Conservation (phyloP, 1,140 invertebrate species). For the Scaptomyza hsui region DNA sequence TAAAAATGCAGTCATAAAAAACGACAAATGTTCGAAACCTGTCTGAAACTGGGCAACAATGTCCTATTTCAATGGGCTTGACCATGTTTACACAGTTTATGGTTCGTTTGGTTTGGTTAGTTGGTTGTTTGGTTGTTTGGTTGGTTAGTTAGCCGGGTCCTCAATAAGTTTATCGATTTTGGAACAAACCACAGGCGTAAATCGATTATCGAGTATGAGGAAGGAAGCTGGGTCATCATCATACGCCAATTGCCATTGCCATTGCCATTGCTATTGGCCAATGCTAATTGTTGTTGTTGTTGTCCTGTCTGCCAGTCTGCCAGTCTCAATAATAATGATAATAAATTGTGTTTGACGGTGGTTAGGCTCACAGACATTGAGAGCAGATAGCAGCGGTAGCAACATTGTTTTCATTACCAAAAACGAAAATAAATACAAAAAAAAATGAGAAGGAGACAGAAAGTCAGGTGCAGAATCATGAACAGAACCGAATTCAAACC, state of each 20-base stretch:
- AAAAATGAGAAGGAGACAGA: not conserved
- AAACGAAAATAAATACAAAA: too few relatives aligned
- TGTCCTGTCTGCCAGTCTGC: too few relatives aligned
- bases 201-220: constrained; percentile 26
- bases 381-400: too few relatives aligned
- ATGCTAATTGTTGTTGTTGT: too few relatives aligned
- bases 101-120: not conserved
- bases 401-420: not conserved
- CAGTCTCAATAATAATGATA: too few relatives aligned
- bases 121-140: not conserved
- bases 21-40: constrained; percentile 47
- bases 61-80: constrained; percentile 36
- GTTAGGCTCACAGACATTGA: too few relatives aligned
- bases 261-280: too few relatives aligned
- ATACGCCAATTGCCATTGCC: constrained; percentile 5
- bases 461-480: not conserved
- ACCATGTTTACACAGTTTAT: constrained; percentile 29
- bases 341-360: too few relatives aligned
- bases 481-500: constrained; percentile 41
- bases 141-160: not conserved
- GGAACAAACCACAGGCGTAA: constrained; percentile 2
- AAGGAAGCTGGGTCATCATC: constrained; percentile 23
- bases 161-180: constrained; percentile 60
- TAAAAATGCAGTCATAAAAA: constrained; percentile 36
- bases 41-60: constrained; percentile 58